phyloP scores from a whole-genome alignment of 2,113 vertebrate genomes.

The Sinocyclocheilus grahami region DNA sequence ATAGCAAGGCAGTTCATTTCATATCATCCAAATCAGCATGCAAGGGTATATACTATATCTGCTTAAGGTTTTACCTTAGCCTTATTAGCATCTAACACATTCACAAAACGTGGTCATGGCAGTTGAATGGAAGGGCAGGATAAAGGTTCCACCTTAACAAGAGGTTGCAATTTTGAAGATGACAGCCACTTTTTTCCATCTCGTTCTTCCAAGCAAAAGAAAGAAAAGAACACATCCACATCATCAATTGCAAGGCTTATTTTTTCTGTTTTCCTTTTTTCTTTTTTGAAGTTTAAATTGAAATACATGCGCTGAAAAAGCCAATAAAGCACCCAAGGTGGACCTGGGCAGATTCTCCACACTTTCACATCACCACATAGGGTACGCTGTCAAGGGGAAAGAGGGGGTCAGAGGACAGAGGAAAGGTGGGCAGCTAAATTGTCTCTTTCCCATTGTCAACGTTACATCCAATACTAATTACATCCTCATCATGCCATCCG shows the following conservation, averaged over 20 bases:
- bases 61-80: conserved; percentile 63
- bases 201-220: conserved; percentile 82
- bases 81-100: conserved; percentile 74
- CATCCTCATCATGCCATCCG: conserved; percentile 26
- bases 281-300: conserved; percentile 69
- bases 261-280: conserved; percentile 73
- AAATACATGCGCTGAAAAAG: conserved; percentile 85
- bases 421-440: conserved; percentile 73
- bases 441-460: conserved; percentile 62
- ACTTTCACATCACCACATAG: conserved; percentile 82
- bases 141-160: conserved; percentile 81
- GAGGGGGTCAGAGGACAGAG: conserved; percentile 74
- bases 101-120: conserved; percentile 73
- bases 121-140: conserved; percentile 64
- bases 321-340: conserved; percentile 81
- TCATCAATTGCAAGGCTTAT: conserved; percentile 83
- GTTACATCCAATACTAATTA: conserved; percentile 57
- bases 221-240: conserved; percentile 85
- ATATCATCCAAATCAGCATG: conserved; percentile 82
- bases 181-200: conserved; percentile 74
- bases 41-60: conserved; percentile 78
- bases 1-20: conserved; percentile 81
- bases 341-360: conserved; percentile 76
- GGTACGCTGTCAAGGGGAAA: conserved; percentile 85
- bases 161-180: conserved; percentile 74